phyloP scores from a whole-genome alignment of 2,113 vertebrate genomes.

The Synchiropus splendidus region DNA sequence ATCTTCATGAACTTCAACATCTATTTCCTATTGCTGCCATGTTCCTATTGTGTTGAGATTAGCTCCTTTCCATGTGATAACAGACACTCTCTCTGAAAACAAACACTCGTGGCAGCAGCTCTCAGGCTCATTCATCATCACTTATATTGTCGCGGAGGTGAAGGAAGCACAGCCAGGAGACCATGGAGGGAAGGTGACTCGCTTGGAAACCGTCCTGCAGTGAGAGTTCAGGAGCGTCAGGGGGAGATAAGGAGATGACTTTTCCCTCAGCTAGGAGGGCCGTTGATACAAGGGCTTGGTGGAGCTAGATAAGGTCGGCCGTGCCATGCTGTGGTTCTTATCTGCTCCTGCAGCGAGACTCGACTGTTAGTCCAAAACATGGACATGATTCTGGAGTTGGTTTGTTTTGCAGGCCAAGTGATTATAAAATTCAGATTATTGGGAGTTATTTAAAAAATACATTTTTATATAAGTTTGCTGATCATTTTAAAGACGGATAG shows the following conservation, averaged over 20 bases:
- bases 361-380: slow-evolving; percentile 32
- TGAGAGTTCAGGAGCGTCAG: slow-evolving; percentile 1
- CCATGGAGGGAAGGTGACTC: not conserved
- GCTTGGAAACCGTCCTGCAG: too few species aligned
- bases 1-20: slow-evolving; percentile 13
- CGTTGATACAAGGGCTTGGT: slow-evolving; percentile 43
- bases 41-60: slow-evolving; percentile 41
- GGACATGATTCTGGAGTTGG: slow-evolving; percentile 24
- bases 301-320: slow-evolving; percentile 39
- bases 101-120: slow-evolving; percentile 26
- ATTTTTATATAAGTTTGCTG: too few species aligned
- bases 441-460: too few species aligned
- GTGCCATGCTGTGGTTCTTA: slow-evolving; percentile 55
- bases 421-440: too few species aligned
- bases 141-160: too few species aligned
- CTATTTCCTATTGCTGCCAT: slow-evolving; percentile 30
- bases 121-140: not conserved
- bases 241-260: slow-evolving; percentile 40
- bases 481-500: too few species aligned
- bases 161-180: too few species aligned
- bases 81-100: slow-evolving; percentile 29
- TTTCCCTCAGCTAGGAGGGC: slow-evolving; percentile 23
- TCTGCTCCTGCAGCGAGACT: slow-evolving; percentile 32
- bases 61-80: slow-evolving; percentile 27
- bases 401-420: slow-evolving; percentile 19